phyloP scores from a whole-genome alignment of 2,113 vertebrate genomes.

The Dunckerocampus dactyliophorus region DNA sequence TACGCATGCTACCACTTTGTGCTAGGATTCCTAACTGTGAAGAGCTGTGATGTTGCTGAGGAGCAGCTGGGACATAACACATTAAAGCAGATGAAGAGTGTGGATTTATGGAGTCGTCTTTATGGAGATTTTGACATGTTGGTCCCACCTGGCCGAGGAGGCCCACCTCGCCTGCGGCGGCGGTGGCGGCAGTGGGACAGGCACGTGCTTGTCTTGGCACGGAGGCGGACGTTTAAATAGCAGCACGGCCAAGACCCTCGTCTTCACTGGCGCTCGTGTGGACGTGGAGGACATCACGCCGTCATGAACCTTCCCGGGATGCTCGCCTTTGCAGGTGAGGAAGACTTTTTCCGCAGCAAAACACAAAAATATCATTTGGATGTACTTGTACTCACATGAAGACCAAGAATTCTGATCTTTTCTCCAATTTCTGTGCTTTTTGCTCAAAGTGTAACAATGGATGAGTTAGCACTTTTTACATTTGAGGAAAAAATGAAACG shows the following conservation, averaged over 20 bases:
- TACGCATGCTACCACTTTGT: too few relatives aligned
- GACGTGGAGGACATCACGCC: constrained; percentile 17
- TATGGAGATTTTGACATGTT: constrained; percentile 29
- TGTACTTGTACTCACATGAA: too few relatives aligned
- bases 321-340: constrained; percentile 52
- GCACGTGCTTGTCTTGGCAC: constrained; percentile 50
- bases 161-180: constrained; percentile 34
- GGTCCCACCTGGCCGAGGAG: constrained; percentile 49
- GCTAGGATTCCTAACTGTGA: too few relatives aligned
- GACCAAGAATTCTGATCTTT: too few relatives aligned
- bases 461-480: too few relatives aligned
- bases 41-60: not conserved
- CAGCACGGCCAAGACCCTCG: constrained; percentile 11
- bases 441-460: too few relatives aligned
- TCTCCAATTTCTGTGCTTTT: too few relatives aligned
- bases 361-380: not conserved
- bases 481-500: not conserved
- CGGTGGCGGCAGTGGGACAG: constrained; percentile 23
- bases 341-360: not conserved
- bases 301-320: constrained; percentile 51
- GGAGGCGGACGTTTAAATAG: constrained; percentile 35
- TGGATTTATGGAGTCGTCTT: constrained; percentile 34
- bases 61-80: constrained; percentile 21
- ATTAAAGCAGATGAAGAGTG: constrained; percentile 17
- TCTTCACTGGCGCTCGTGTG: constrained; percentile 26